phyloP scores from a whole-genome alignment of 2,888 invertebrate genomes.

The Ethmia dodecea region DNA sequence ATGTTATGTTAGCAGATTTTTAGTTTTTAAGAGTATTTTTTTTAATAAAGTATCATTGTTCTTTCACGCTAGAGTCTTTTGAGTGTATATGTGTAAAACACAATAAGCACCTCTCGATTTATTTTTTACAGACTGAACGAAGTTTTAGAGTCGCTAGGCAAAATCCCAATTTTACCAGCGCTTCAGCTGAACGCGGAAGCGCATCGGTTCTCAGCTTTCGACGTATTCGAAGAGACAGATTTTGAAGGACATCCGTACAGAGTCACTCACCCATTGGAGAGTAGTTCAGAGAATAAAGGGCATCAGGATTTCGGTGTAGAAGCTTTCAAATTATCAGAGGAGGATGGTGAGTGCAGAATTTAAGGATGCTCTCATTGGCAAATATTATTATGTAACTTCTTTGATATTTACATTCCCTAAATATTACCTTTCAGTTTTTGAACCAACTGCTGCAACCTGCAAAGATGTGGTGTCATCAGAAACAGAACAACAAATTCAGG shows the following conservation, averaged over 20 bases:
- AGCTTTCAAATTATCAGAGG: slow-evolving; percentile 64
- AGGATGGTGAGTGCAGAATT: slow-evolving; percentile 69
- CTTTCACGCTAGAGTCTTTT: no score
- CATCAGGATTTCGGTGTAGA: slow-evolving; percentile 65
- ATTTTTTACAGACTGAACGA: slow-evolving; percentile 80
- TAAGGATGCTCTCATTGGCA: no score
- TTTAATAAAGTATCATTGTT: no score
- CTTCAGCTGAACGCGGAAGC: slow-evolving; percentile 82
- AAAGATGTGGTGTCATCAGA: slow-evolving; percentile 44
- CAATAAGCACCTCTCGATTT: no score
- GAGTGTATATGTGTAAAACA: no score
- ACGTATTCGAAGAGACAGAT: slow-evolving; percentile 76
- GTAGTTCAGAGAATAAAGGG: slow-evolving; percentile 52
- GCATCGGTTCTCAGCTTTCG: slow-evolving; percentile 79
- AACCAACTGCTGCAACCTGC: slow-evolving; percentile 45
- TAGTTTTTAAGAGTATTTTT: no score
- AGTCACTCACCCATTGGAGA: slow-evolving; percentile 49
- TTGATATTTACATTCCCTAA: no score
- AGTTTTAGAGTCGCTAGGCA: slow-evolving; percentile 85
- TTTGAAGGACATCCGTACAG: slow-evolving; percentile 61
- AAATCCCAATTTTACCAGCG: slow-evolving; percentile 90
- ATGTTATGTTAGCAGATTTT: no score
- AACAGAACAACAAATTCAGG: slow-evolving; percentile 38
- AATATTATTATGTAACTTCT: no score
- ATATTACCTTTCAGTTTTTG: slow-evolving; percentile 53